Percentiles rank a stretch among this genome's conserved stretches.
These are phyloP conservation scores for Hemistola chrysoprasaria DNA, from an alignment of 2,888 invertebrate genomes.

Conservation along the genomic window DNA sequence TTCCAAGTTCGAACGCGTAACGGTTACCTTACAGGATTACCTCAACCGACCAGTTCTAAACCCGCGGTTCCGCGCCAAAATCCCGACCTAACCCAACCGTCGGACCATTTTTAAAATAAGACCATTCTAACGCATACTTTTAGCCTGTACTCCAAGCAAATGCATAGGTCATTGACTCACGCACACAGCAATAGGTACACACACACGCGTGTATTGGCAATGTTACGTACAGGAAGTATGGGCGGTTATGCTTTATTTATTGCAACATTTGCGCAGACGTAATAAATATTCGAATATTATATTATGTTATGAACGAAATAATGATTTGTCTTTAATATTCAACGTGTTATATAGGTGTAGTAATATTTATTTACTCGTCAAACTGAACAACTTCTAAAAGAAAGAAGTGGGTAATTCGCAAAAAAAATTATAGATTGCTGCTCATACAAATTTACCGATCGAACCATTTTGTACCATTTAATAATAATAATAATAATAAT, in stretches of 20 bases:
- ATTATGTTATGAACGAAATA: too few species aligned
- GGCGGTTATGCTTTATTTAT: background rate
- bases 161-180: constrained; percentile 77
- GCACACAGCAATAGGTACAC: constrained; percentile 49
- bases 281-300: too few species aligned
- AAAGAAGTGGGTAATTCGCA: too few species aligned
- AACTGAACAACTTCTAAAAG: too few species aligned
- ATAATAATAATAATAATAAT: too few species aligned
- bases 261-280: too few species aligned
- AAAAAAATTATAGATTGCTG: too few species aligned
- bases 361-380: too few species aligned
- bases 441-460: too few species aligned
- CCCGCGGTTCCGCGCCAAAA: constrained; percentile 33
- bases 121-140: constrained; percentile 81
- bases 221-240: constrained; percentile 20
- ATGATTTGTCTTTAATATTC: too few species aligned
- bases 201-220: constrained; percentile 39
- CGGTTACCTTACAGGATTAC: constrained; percentile 40
- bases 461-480: too few species aligned
- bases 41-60: constrained; percentile 42
- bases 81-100: constrained; percentile 76
- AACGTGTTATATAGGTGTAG: too few species aligned
- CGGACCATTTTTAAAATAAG: constrained; percentile 79
- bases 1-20: constrained; percentile 44
- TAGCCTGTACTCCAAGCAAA: constrained; percentile 80